A percentile compares a stretch with the other conserved stretches of the same genome.
phyloP scores from a whole-genome alignment of 2,797 vertebrate species.

The Myotis findleyi region DNA sequence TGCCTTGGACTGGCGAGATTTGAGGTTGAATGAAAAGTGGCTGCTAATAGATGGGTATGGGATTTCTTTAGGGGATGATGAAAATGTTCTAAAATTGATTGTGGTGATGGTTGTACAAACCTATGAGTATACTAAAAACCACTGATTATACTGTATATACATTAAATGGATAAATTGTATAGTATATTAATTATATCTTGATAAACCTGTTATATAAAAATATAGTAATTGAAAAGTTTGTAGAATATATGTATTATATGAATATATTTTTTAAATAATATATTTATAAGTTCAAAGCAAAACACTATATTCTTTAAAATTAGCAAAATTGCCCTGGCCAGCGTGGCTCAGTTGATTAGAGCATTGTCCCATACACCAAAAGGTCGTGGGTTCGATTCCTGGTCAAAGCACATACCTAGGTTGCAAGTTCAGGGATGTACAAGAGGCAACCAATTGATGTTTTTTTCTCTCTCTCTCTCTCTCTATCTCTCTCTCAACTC shows the following conservation, averaged over 20 bases:
- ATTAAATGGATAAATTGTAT: not conserved
- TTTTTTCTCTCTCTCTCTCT: not conserved
- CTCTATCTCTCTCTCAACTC: not conserved
- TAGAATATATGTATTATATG: not conserved
- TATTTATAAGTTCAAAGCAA: not conserved
- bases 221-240: not conserved
- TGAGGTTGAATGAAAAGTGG: not conserved
- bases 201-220: not conserved
- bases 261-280: slow-evolving; percentile 28
- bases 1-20: not conserved
- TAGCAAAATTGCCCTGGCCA: not conserved
- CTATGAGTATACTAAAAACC: not conserved
- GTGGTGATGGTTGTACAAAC: not conserved
- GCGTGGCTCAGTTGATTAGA: not conserved
- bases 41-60: not conserved
- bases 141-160: not conserved
- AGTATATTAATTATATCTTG: not conserved
- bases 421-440: not conserved
- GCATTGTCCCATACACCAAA: not conserved
- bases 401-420: not conserved
- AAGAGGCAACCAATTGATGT: not conserved
- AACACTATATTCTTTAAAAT: not conserved
- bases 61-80: not conserved
- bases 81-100: not conserved
- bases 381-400: not conserved